Base-by-base conservation (phyloP, 2,113 vertebrate genomes). In the Haemorhous mexicanus region DNA sequence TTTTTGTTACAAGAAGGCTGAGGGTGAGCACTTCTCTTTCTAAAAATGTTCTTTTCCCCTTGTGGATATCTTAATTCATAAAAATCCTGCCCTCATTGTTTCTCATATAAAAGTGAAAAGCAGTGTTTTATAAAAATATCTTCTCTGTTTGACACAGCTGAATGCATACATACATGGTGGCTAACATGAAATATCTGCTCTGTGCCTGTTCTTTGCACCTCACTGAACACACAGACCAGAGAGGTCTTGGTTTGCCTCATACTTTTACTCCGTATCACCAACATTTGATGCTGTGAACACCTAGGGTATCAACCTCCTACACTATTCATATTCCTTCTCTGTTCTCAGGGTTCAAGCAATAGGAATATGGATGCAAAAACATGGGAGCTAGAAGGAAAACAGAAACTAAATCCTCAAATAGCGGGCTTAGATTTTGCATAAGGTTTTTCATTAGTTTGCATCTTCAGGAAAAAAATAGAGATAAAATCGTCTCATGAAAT, bases 401-500 rank as follows among this genome's bases (percentile, higher is more conserved):
- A 83, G 37, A 93, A 93, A 63, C 14, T 41, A 59, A 77, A 61
- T 86, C 14, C 39, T 67, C 64, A 88, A 83, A 76, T 44, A 73
- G 22, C 30, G 67, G 24, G 58, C 46, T 92, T 79, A 87, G 73
- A 30, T 91, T 87, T 81, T 87, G 41, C 37, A 49, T 52, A 22
- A 68, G 22, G 19, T 26, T 89, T 92, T 84, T 82, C 2, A 3
- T 70, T 88, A 77, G 46, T 67, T 91, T 80, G 39, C 37, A 46
- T 56, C 43, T 77, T 84, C 46, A 63, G 85, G 66, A 94, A 90
- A n/a, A n/a, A 92, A n/a, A 56, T 2, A 70, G 77, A 78, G 33
- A 62, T 84, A 90, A 95, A 93, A 89, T 89, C n/a, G 5, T 67
- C 68, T 93, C 41, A 53, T 81, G 61, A 89, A 94, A 90, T 92